Conservation (phyloP, 2,113 vertebrate species). For the Illadopsis cleaveri region DNA sequence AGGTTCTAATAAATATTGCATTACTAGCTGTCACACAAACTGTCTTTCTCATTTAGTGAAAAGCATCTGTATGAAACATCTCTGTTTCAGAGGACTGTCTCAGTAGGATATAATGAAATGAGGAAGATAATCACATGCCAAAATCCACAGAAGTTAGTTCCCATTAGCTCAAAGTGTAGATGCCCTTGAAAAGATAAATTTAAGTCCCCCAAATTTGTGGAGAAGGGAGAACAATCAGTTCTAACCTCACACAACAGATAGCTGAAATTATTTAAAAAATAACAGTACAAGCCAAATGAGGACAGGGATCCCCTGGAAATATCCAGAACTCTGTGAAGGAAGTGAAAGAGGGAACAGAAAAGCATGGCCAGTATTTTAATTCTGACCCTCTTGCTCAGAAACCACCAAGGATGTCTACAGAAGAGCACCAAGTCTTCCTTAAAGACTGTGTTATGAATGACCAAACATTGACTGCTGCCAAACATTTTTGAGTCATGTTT, state of each 20-base stretch:
- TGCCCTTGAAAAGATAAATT: background rate
- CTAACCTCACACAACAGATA: background rate
- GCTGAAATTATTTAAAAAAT: background rate
- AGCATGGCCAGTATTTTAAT: background rate
- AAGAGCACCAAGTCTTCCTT: background rate
- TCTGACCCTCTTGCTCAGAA: background rate
- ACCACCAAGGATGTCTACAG: background rate
- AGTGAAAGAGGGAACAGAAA: background rate
- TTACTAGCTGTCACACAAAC: background rate
- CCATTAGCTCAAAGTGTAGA: background rate
- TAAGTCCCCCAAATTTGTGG: background rate
- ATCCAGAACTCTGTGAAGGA: background rate
- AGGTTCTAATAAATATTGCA: background rate
- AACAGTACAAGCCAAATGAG: background rate
- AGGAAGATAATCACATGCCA: background rate
- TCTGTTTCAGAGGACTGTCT: background rate
- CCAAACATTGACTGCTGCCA: background rate
- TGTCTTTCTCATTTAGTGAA: background rate
- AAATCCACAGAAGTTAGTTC: background rate
- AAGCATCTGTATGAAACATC: background rate
- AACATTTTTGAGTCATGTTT: conserved; percentile 16
- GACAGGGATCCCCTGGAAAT: background rate
- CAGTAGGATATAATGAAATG: background rate
- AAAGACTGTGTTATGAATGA: background rate
- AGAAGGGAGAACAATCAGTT: background rate